Evolutionary conservation across 2,888 invertebrate species (phyloP), one percentile per base, ranked within the genome.

Genomic region (Geotrupes spiniger): DNA sequence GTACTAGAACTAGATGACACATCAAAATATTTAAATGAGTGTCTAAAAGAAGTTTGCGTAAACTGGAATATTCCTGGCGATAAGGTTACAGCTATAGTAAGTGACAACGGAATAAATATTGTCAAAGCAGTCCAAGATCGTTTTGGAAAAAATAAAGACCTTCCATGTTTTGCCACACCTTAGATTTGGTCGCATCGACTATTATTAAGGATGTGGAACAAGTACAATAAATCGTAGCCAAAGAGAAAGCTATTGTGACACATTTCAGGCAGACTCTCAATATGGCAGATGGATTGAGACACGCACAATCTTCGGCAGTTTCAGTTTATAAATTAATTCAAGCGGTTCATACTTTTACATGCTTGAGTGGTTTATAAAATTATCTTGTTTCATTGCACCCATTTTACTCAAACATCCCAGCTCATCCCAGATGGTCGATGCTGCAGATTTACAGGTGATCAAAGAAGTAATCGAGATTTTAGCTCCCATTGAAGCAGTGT

Each of bases 101-200:
- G 54, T 2, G 57, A 59, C 25, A 56, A 54, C 42, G 57, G 41
- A 21, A 48, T 51, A 14, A 54, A 58, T 42, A 54, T 59, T 28
- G 54, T 56, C 2, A 57, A 55, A 31, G 53, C 54, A n/a, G 38
- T 51, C 10, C 14, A 15, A 3, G 31, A 52, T n/a, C 27, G 28
- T 12, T 53, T 53, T 46, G 59, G 56, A 4, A 54, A 51, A 52
- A 37, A 25, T 16, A 43, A 44, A 40, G 55, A 58, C 48, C 36
- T 57, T 9, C 54, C 48, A 6, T 59, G 56, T 17, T 58, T 57
- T 49, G 56, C 58, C 28, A 28, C 10, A 28, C 28, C 9, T 10
- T 28, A 1, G 28, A 28, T 28, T 28, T 28, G 10, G 28, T 28
- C 10, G 28, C 28, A 2, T 28, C 28, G 2, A 28, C 9, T 9